Conservation (phyloP, 2,113 vertebrate species). For the Uropsilus gracilis region DNA sequence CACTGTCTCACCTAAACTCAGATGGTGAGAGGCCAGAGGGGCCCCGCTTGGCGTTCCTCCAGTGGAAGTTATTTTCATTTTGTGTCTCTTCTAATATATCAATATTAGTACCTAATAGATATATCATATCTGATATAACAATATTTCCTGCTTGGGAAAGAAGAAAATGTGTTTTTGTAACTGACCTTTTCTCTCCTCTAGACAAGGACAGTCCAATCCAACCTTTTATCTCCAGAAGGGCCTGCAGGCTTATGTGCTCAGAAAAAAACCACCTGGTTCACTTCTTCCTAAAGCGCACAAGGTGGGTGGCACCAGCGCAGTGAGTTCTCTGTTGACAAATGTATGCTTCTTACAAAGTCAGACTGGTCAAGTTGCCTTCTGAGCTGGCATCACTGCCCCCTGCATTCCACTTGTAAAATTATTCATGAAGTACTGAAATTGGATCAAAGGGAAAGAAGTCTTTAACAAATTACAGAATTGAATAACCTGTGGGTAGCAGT, state of each 20-base stretch:
- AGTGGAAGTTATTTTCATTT: conserved; percentile 26
- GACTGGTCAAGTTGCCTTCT: neutral
- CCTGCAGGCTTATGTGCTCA: conserved; percentile 89
- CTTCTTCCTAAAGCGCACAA: conserved; percentile 93
- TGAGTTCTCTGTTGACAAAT: neutral
- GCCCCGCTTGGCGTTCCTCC: neutral
- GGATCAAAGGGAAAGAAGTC: too few relatives aligned
- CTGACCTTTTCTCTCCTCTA: conserved; percentile 73
- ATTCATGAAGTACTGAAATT: too few relatives aligned
- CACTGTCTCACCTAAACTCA: neutral
- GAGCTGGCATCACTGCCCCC: neutral
- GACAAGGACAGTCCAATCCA: conserved; percentile 95
- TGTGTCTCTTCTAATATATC: conserved; percentile 24
- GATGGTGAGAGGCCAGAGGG: neutral
- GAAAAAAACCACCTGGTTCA: conserved; percentile 93
- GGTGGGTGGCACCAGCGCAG: conserved; percentile 78
- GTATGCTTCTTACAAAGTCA: neutral
- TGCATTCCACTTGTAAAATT: too few relatives aligned
- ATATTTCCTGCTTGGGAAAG: neutral
- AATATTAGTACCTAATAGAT: too few relatives aligned
- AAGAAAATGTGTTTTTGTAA: conserved; percentile 48
- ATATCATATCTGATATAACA: too few relatives aligned
- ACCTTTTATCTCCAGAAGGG: conserved; percentile 93
- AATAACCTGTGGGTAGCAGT: too few relatives aligned
- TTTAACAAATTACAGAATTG: too few relatives aligned